Evolutionary conservation across 2,113 vertebrate genomes (phyloP), one percentile per base, ranked within the genome.

Genomic region (Hippolais icterina): DNA sequence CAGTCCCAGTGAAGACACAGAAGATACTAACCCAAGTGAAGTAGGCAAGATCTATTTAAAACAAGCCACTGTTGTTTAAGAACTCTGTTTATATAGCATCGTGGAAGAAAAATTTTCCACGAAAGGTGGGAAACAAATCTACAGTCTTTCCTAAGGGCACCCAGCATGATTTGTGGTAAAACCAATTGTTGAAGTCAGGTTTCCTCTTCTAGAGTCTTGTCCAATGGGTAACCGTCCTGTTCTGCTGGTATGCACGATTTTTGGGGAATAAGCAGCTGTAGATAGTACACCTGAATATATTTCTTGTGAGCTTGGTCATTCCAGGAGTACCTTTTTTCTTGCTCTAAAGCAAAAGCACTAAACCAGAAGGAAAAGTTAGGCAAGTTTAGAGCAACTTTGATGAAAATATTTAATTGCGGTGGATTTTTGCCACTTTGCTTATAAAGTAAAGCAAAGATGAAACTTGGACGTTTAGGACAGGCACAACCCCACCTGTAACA

Each of bases 191-290:
- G 56, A 88, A n/a, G 23, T 35, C 8, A 10, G 22, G 22, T 75
- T 82, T 82, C 9, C 44, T 23, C 16, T 37, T 70, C 33, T 49
- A 27, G 29, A 28, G 11, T 49, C 37, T 64, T 11, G 4, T 60
- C 56, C 27, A 44, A 15, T 31, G 52, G 31, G 11, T 20, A 81
- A 33, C 24, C 47, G 31, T 47, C 3, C 35, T 68, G 23, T 56
- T 80, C 24, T 80, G 25, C n/a, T 80, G 52, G 16, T 50, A 31
- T 1, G 9, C 15, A 25, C 0, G 0, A 12, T 17, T 50, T 68
- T 1, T 1, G 15, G 7, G 19, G 22, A 56, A 64, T 35, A 60
- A 83, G 21, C 33, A 77, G 15, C 74, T 83, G 31, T 23, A 4
- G 69, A 11, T 12, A 69, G 63, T 39, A 83, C 41, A 42, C 57